phyloP scores from a whole-genome alignment of 2,888 invertebrate species.

The Zaprionus obscuricornis region DNA sequence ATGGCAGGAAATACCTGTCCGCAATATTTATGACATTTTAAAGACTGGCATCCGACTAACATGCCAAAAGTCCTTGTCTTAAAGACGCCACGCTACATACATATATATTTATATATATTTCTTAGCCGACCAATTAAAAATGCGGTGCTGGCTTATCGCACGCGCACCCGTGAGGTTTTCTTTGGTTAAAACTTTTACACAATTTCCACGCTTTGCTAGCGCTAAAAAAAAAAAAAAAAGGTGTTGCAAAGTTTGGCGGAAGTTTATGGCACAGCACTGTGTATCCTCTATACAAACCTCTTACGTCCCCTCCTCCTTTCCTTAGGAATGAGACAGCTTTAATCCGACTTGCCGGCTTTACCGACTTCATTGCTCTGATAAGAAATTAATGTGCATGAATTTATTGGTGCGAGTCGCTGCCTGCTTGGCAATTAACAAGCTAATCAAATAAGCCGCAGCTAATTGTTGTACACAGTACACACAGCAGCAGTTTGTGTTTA shows the following conservation, averaged over 20 bases:
- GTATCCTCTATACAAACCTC: too few relatives aligned
- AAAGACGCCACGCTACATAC: slow-evolving; percentile 13
- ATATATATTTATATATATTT: not conserved
- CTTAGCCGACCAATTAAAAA: slow-evolving; percentile 66
- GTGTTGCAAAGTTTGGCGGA: slow-evolving; percentile 50
- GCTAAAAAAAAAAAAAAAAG: too few relatives aligned
- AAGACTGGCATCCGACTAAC: slow-evolving; percentile 43
- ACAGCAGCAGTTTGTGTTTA: too few relatives aligned
- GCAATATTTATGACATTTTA: slow-evolving; percentile 69
- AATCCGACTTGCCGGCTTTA: slow-evolving; percentile 64
- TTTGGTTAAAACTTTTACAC: slow-evolving; percentile 58
- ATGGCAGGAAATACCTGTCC: slow-evolving; percentile 53
- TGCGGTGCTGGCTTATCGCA: slow-evolving; percentile 70
- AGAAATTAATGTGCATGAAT: slow-evolving; percentile 68
- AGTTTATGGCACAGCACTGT: slow-evolving; percentile 31
- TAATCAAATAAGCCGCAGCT: slow-evolving; percentile 66
- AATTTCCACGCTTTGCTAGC: slow-evolving; percentile 29
- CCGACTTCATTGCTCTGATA: slow-evolving; percentile 65
- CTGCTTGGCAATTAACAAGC: slow-evolving; percentile 57
- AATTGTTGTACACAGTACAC: slow-evolving; percentile 33
- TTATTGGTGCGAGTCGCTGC: slow-evolving; percentile 63
- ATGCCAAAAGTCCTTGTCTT: slow-evolving; percentile 23
- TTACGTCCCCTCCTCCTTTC: not conserved
- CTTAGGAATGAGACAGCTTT: slow-evolving; percentile 36
- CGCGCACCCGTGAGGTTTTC: slow-evolving; percentile 65